A percentile compares a stretch with the other conserved stretches of the same genome.
Evolutionary conservation across 2,113 vertebrate genomes (phyloP).

Genomic region (Thermophis baileyi): DNA sequence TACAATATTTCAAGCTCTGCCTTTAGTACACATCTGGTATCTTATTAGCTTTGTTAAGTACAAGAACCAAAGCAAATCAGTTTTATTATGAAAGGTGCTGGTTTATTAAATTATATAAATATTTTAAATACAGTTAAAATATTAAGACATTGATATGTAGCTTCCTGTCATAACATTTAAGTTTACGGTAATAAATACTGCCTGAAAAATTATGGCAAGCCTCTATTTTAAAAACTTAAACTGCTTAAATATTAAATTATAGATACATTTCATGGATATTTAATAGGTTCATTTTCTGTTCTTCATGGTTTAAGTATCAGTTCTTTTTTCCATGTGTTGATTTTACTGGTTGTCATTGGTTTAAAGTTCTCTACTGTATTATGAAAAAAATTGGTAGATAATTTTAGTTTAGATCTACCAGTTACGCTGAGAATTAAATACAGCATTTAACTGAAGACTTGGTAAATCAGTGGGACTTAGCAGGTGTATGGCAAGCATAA

Average conservation of each 20-base stretch:
- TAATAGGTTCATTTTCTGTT: background rate
- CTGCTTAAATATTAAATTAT: background rate
- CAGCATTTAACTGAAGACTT: background rate
- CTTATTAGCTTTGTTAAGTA: background rate
- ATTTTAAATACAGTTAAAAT: background rate
- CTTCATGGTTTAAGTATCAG: background rate
- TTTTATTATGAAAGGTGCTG: background rate
- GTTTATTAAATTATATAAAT: background rate
- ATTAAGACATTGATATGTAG: background rate
- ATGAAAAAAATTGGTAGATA: background rate
- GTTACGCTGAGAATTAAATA: background rate
- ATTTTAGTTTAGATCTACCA: background rate
- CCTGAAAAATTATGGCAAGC: background rate
- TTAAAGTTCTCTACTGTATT: background rate
- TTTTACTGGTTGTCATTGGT: background rate
- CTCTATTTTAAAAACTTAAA: background rate
- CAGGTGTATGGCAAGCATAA: background rate
- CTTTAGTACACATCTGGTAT: background rate
- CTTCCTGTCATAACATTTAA: background rate
- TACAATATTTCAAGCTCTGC: background rate
- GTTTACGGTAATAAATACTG: background rate
- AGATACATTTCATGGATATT: background rate
- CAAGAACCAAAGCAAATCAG: background rate
- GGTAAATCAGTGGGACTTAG: background rate
- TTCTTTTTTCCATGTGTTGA: background rate